These are phyloP conservation scores for Conger conger DNA, from an alignment of 2,113 vertebrate species.

Conservation along the genomic window DNA sequence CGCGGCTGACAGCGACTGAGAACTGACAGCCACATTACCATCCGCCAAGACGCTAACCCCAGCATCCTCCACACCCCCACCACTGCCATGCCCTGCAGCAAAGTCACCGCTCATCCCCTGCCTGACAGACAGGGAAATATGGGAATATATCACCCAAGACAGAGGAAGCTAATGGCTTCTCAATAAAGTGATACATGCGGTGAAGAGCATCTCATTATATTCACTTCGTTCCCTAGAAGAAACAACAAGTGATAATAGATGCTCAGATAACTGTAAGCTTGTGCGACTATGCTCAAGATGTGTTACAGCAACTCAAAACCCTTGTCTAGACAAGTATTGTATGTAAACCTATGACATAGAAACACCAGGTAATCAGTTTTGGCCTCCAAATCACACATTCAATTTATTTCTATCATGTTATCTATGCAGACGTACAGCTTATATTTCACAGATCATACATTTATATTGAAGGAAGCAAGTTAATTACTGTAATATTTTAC, in stretches of 20 bases:
- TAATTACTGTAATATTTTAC: background rate
- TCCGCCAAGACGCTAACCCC: background rate
- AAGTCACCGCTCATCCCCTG: conserved; percentile 8
- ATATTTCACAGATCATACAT: background rate
- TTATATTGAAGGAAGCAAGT: background rate
- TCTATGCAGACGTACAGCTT: background rate
- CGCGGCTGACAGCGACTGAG: background rate
- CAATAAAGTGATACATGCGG: background rate
- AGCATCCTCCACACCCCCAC: background rate
- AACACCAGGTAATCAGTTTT: too few species aligned
- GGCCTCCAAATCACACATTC: too few species aligned
- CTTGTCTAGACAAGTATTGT: background rate
- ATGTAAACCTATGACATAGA: background rate
- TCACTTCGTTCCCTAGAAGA: background rate
- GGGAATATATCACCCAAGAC: background rate
- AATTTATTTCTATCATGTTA: too few species aligned
- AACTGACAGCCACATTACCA: conserved; percentile 3
- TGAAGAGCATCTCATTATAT: background rate
- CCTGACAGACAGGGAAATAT: conserved; percentile 6
- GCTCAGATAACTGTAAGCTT: background rate
- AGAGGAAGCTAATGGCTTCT: background rate
- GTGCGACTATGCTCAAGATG: background rate
- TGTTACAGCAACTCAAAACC: background rate
- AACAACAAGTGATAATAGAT: background rate
- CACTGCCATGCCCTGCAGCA: background rate